These are phyloP conservation scores for Euura saliciscinereae DNA, from an alignment of 1,140 invertebrate genomes.

Conservation along the genomic window DNA sequence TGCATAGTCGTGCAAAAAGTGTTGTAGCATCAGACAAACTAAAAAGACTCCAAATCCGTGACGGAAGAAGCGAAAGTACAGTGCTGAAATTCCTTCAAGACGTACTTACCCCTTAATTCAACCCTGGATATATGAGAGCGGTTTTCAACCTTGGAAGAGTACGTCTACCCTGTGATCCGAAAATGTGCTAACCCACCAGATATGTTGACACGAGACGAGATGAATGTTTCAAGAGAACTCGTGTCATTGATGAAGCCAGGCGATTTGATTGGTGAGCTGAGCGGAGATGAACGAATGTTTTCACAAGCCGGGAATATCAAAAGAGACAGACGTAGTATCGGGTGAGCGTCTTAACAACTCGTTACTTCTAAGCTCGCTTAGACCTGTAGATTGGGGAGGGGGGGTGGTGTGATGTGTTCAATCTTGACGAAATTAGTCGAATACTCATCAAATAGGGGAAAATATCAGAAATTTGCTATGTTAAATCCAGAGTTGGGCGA, in stretches of 20 bases:
- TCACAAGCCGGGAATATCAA: constrained; percentile 39
- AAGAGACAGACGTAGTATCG: constrained; percentile 18
- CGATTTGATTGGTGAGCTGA: too few species aligned
- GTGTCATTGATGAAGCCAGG: too few species aligned
- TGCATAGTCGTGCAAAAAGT: too few species aligned
- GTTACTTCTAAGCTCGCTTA: constrained; percentile 8
- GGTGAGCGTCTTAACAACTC: constrained; percentile 22
- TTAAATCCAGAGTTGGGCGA: too few species aligned
- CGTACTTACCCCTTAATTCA: constrained; percentile 44
- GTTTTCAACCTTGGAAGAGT: constrained; percentile 33
- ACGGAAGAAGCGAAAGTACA: constrained; percentile 20
- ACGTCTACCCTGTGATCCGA: neutral
- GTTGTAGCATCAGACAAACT: too few species aligned
- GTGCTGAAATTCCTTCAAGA: constrained; percentile 36
- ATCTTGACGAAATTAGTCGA: too few species aligned
- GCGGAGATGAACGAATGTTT: constrained; percentile 41
- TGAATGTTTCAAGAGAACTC: too few species aligned
- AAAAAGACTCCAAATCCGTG: too few species aligned
- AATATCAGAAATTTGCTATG: too few species aligned
- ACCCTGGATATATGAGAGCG: constrained; percentile 42
- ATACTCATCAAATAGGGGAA: too few species aligned
- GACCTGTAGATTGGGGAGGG: constrained; percentile 2
- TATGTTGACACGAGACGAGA: too few species aligned
- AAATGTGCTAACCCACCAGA: too few species aligned
- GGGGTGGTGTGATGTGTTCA: neutral